Evolutionary conservation across 2,888 invertebrate species (phyloP).

Genomic region (Cosmopolites sordidus): DNA sequence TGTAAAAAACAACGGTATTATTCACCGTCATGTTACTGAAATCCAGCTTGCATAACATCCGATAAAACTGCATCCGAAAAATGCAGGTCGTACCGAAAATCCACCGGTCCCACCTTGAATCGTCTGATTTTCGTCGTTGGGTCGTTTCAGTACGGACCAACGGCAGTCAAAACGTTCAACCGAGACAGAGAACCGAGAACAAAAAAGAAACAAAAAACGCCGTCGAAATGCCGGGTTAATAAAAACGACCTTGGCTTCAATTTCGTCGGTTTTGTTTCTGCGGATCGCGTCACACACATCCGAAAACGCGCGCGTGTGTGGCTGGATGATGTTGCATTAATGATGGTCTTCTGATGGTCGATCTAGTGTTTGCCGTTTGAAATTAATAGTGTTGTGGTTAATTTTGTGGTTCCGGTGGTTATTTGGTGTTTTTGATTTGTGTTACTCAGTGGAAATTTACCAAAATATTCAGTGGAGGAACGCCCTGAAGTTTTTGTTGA

Average conservation of each 20-base stretch:
- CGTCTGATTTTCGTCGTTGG: background rate
- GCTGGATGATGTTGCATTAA: conserved; percentile 1
- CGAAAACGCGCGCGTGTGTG: conserved; percentile 9
- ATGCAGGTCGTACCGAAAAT: background rate
- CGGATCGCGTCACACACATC: conserved; percentile 5
- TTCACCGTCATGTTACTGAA: too few relatives aligned
- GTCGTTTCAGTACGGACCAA: background rate
- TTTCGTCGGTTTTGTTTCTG: conserved; percentile 12
- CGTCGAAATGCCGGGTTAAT: conserved; percentile 13
- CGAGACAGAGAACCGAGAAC: too few relatives aligned
- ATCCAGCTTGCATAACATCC: too few relatives aligned
- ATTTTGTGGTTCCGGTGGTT: background rate
- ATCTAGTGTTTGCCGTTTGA: background rate
- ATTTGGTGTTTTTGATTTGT: conserved; percentile 1
- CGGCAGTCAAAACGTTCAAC: background rate
- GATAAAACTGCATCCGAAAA: too few relatives aligned
- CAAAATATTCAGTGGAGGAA: too few relatives aligned
- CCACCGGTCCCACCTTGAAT: background rate
- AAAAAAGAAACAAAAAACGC: too few relatives aligned
- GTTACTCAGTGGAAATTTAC: too few relatives aligned
- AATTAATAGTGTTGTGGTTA: background rate
- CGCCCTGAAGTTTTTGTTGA: too few relatives aligned
- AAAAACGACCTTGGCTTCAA: conserved; percentile 15
- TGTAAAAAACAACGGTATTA: too few relatives aligned
- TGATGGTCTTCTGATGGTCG: background rate